Evolutionary conservation across 2,888 invertebrate genomes (phyloP).

Genomic region (Mimas tiliae): DNA sequence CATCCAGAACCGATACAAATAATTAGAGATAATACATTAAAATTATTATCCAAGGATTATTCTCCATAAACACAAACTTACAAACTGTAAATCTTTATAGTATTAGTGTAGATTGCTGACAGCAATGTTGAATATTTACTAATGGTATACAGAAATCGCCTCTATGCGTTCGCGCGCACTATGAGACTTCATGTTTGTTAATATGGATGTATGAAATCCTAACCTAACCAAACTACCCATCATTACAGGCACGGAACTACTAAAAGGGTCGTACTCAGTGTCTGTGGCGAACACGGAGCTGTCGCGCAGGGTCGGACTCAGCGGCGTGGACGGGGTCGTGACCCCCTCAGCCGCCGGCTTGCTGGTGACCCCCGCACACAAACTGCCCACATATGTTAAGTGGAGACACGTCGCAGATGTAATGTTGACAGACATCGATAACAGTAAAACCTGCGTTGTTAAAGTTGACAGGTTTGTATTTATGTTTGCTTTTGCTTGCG

Average conservation of each 20-base stretch:
- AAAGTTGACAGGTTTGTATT: slow-evolving; percentile 85
- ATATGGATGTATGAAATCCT: no score
- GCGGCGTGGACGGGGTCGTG: slow-evolving; percentile 84
- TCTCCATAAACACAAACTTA: no score
- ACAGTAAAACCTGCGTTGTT: slow-evolving; percentile 85
- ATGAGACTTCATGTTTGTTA: no score
- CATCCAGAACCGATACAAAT: no score
- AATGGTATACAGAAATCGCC: no score
- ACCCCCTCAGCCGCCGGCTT: slow-evolving; percentile 83
- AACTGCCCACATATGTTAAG: slow-evolving; percentile 78
- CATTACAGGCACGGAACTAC: slow-evolving; percentile 75
- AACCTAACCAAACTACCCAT: no score
- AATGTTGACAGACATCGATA: slow-evolving; percentile 80
- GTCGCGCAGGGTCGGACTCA: slow-evolving; percentile 86
- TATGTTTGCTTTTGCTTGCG: background rate
- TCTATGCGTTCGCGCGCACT: no score
- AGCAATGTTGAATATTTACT: no score
- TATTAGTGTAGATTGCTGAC: no score
- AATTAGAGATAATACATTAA: no score
- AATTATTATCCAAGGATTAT: no score
- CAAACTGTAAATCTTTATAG: no score
- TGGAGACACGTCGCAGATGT: slow-evolving; percentile 87
- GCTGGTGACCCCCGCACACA: slow-evolving; percentile 63
- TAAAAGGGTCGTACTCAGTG: slow-evolving; percentile 83
- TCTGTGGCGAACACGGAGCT: slow-evolving; percentile 86